phyloP scores from a whole-genome alignment of 2,888 invertebrate genomes.

The Adelognathus sp. region DNA sequence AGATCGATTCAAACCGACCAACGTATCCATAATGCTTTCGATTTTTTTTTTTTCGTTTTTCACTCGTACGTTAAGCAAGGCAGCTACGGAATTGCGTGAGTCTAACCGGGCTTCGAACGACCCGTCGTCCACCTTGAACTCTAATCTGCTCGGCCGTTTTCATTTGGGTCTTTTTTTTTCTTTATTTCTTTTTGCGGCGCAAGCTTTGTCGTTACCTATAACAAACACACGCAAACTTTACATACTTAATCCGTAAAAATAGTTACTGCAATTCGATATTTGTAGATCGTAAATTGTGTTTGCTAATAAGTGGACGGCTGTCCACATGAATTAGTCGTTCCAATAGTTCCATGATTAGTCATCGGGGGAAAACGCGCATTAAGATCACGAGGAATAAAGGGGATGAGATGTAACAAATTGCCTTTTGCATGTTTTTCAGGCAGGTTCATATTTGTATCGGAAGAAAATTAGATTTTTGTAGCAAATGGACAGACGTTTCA shows the following conservation, averaged over 20 bases:
- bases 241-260: neutral
- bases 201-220: constrained; percentile 65
- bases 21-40: constrained; percentile 58
- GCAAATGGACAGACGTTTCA: no score
- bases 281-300: neutral
- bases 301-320: neutral
- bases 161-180: constrained; percentile 42
- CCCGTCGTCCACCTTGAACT: constrained; percentile 17
- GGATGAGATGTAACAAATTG: no score
- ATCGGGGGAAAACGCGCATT: no score
- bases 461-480: no score
- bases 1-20: constrained; percentile 58
- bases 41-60: neutral
- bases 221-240: constrained; percentile 61
- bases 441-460: no score
- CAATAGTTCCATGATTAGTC: no score
- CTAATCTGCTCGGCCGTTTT: constrained; percentile 32
- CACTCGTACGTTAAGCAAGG: constrained; percentile 31
- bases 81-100: constrained; percentile 33
- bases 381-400: no score
- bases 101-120: constrained; percentile 16
- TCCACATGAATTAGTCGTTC: neutral
- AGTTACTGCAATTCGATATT: neutral
- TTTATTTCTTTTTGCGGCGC: constrained; percentile 24
- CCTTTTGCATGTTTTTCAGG: no score